Evolutionary conservation across 2,888 invertebrate genomes (phyloP).

Genomic region (Callosobruchus maculatus): DNA sequence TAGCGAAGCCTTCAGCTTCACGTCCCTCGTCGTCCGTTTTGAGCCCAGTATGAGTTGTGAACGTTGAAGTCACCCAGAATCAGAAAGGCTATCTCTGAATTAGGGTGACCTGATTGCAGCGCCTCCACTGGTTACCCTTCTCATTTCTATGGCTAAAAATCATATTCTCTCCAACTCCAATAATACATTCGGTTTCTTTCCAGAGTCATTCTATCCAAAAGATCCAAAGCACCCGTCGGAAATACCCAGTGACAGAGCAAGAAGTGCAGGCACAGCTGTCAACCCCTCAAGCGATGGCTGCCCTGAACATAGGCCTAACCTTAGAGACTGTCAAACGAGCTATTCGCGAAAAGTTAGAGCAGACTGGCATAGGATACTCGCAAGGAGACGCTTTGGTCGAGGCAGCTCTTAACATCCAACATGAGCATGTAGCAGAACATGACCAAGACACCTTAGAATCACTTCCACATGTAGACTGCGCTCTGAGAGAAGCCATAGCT

Average conservation of each 20-base stretch:
- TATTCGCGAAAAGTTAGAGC: conserved; percentile 55
- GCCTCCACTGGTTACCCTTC: too few species aligned
- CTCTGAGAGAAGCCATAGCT: neutral
- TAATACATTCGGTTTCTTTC: too few species aligned
- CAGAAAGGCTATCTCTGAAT: too few species aligned
- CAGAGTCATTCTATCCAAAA: conserved; percentile 21
- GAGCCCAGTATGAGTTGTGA: too few species aligned
- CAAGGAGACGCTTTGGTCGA: conserved; percentile 70
- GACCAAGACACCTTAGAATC: conserved; percentile 1
- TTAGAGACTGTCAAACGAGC: conserved; percentile 57
- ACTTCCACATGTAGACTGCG: neutral
- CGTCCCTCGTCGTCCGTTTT: too few species aligned
- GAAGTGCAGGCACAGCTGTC: conserved; percentile 50
- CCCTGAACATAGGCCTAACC: conserved; percentile 60
- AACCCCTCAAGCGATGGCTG: conserved; percentile 51
- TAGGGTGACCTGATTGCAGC: too few species aligned
- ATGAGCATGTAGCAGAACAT: conserved; percentile 53
- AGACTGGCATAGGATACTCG: conserved; percentile 60
- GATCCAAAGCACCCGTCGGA: conserved; percentile 19
- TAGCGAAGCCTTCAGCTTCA: too few species aligned
- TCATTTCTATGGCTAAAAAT: too few species aligned
- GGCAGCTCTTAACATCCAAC: conserved; percentile 66
- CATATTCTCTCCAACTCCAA: too few species aligned
- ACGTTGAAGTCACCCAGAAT: too few species aligned
- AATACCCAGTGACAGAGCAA: conserved; percentile 36